Evolutionary conservation across 2,888 invertebrate species (phyloP), one percentile per base, ranked within the genome.

Genomic region (Gryllus longicercus): DNA sequence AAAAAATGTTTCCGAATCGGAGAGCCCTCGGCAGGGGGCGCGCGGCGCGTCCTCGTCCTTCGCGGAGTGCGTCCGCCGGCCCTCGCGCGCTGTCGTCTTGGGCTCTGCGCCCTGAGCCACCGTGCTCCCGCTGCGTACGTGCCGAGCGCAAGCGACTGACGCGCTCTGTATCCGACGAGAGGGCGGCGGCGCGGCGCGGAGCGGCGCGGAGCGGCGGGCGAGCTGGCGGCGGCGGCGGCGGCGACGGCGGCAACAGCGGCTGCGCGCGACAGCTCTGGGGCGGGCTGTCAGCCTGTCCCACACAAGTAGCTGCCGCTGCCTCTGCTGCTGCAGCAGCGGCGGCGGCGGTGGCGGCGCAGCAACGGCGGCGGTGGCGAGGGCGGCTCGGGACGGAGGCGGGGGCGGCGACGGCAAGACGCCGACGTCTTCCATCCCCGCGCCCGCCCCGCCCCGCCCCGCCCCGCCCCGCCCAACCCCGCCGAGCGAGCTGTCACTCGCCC

Each of bases 391-490:
- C 14, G 63, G 63, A 11, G 63, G 14, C 16, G 63, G n/a, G 63
- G 63, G 63, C 16, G n/a, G n/a, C n/a, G 63, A n/a, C 14, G 63
- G 63, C 63, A 63, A 63, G 63, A 63, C 63, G 63, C n/a, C 63
- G 63, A 63, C 63, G 63, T 63, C 63, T 63, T 63, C 63, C n/a
- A 63, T 63, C 63, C 63, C 63, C 63, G 16, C 63, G n/a, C 63
- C 3, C 16, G 4, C n/a, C n/a, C 63, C n/a, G 63, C 2, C 14
- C n/a, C 51, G 12, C 51, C 51, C 18, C 51, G 14, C 3, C 51
- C 3, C 63, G 63, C n/a, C 63, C 16, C 3, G n/a, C 16, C 0
- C 63, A 2, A 3, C 18, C 3, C 63, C 18, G 3, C 18, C 16
- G 0, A 14, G 5, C 63, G 14, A n/a, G n/a, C 63, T 63, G 63